phyloP scores from a whole-genome alignment of 2,113 vertebrate species.

The Xenus cinereus region DNA sequence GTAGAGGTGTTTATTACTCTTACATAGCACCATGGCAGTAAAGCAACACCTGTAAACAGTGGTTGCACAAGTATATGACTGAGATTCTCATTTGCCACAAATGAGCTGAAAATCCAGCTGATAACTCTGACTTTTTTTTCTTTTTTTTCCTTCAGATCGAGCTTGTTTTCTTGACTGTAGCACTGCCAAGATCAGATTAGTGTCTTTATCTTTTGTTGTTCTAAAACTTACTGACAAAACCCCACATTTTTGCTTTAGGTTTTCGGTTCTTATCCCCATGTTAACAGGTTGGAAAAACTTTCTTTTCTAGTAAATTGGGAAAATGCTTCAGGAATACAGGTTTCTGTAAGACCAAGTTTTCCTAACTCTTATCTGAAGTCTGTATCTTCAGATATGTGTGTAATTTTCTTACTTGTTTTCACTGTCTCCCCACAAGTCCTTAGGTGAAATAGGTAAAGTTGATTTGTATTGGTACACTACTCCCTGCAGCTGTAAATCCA shows the following conservation, averaged over 20 bases:
- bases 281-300: not conserved
- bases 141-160: not conserved
- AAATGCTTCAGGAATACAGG: not conserved
- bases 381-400: not conserved
- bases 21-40: not conserved
- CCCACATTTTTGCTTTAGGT: not conserved
- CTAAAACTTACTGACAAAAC: not conserved
- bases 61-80: not conserved
- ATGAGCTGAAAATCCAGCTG: not conserved
- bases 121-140: not conserved
- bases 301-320: not conserved
- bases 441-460: not conserved
- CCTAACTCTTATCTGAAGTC: not conserved
- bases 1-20: not conserved
- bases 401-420: not conserved
- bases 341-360: not conserved
- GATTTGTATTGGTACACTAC: not conserved
- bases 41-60: not conserved
- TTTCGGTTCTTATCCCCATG: not conserved
- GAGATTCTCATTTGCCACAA: not conserved
- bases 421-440: not conserved
- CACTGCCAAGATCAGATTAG: not conserved
- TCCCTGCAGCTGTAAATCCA: not conserved
- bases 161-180: not conserved
- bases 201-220: not conserved